These are phyloP conservation scores for Henicopernis longicauda DNA, from an alignment of 2,113 vertebrate species.

Conservation along the genomic window DNA sequence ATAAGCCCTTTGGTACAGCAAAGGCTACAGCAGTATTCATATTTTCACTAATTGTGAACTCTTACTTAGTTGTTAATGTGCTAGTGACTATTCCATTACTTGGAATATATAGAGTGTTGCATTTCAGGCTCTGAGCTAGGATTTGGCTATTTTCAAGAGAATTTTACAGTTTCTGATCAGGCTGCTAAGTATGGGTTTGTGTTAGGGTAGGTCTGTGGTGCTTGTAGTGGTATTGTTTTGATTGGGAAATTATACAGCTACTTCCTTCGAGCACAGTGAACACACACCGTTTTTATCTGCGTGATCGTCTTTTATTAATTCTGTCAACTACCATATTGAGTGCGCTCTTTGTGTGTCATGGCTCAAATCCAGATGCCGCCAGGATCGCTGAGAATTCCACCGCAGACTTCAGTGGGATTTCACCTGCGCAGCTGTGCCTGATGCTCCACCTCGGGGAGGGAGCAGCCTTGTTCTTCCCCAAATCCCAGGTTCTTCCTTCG, in stretches of 20 bases:
- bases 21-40: neutral
- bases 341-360: neutral
- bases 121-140: neutral
- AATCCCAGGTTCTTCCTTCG: neutral
- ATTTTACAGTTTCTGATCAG: neutral
- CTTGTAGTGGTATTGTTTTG: neutral
- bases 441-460: neutral
- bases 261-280: neutral
- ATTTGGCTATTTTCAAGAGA: neutral
- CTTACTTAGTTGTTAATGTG: neutral
- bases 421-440: conserved; percentile 41
- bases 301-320: conserved; percentile 17
- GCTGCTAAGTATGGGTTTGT: neutral
- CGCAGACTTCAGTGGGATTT: neutral
- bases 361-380: conserved; percentile 15
- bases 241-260: neutral
- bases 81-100: neutral
- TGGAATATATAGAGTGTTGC: neutral
- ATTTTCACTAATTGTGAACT: neutral
- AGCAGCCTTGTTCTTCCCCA: neutral
- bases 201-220: neutral
- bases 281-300: neutral
- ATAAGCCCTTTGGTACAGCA: neutral
- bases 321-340: neutral
- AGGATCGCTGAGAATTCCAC: neutral